Conservation (phyloP, 1,140 invertebrate genomes). For the Colletes latitarsis region DNA sequence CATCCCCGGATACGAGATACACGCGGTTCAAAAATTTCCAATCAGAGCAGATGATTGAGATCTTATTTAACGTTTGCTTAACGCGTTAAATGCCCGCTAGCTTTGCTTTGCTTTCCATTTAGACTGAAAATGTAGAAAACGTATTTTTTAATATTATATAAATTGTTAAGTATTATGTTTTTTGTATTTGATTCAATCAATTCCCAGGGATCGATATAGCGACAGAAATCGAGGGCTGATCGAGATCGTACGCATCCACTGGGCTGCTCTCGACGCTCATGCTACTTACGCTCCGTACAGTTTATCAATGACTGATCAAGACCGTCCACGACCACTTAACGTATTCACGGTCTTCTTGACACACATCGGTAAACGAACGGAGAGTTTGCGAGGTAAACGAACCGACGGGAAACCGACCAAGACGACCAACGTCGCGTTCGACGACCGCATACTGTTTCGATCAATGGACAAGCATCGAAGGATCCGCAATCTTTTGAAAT, state of each 20-base stretch:
- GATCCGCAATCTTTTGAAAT: too few relatives aligned
- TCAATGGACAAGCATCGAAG: too few relatives aligned
- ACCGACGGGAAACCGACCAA: not conserved
- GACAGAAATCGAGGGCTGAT: not conserved
- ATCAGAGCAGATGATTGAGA: too few relatives aligned
- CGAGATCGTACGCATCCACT: not conserved
- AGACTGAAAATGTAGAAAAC: too few relatives aligned
- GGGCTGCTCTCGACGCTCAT: not conserved
- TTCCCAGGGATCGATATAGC: too few relatives aligned
- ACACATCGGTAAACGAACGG: not conserved
- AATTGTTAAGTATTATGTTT: too few relatives aligned
- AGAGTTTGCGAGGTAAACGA: slow-evolving; percentile 5
- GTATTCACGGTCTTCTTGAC: slow-evolving; percentile 11
- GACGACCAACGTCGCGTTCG: not conserved
- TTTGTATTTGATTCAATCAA: too few relatives aligned
- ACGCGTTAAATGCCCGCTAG: too few relatives aligned
- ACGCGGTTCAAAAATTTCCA: not conserved
- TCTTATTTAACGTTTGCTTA: too few relatives aligned
- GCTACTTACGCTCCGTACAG: not conserved
- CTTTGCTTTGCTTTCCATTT: too few relatives aligned
- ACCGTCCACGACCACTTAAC: not conserved
- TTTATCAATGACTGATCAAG: slow-evolving; percentile 17
- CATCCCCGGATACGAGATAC: not conserved
- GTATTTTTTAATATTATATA: too few relatives aligned
- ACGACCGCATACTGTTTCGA: not conserved